A percentile compares a stretch with the other conserved stretches of the same genome.
phyloP scores from a whole-genome alignment of 1,140 invertebrate genomes.

The Paramacrobiotus metropolitanus region DNA sequence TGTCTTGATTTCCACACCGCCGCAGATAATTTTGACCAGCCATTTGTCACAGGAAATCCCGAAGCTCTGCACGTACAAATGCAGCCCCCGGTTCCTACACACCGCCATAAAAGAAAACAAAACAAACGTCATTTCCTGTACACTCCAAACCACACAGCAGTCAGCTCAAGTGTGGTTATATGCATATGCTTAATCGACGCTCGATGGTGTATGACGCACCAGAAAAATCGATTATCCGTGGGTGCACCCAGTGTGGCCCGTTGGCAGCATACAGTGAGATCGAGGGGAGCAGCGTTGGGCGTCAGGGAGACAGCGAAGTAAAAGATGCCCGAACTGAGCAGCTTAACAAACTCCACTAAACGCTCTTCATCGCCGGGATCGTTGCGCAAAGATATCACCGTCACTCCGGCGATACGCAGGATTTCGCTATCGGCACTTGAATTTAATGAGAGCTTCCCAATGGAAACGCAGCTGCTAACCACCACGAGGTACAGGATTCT shows the following conservation, averaged over 20 bases:
- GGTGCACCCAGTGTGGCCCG: conserved; percentile 43
- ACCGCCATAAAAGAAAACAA: conserved; percentile 6
- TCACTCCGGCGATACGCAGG: conserved; percentile 71
- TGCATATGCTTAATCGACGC: no score
- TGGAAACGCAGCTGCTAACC: conserved; percentile 76
- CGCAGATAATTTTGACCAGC: conserved; percentile 80
- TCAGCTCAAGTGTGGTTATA: no score
- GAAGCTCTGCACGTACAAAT: conserved; percentile 67
- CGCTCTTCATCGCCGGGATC: conserved; percentile 10
- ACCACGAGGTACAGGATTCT: conserved; percentile 61
- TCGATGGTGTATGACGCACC: conserved; percentile 34
- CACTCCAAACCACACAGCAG: background rate
- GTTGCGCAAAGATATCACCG: conserved; percentile 62
- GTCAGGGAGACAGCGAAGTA: conserved; percentile 60
- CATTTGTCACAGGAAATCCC: conserved; percentile 63
- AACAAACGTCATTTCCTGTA: background rate
- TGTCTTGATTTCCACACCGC: conserved; percentile 79
- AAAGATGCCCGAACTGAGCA: conserved; percentile 84
- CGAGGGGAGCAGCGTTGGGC: conserved; percentile 29
- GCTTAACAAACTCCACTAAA: conserved; percentile 27
- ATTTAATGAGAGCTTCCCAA: conserved; percentile 61
- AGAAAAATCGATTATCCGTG: conserved; percentile 87
- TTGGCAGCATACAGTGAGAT: conserved; percentile 79
- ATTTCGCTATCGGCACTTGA: conserved; percentile 47
- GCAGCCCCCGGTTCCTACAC: conserved; percentile 79